Base-by-base conservation (phyloP, 1,140 invertebrate genomes). In the Drosophila virilis region DNA sequence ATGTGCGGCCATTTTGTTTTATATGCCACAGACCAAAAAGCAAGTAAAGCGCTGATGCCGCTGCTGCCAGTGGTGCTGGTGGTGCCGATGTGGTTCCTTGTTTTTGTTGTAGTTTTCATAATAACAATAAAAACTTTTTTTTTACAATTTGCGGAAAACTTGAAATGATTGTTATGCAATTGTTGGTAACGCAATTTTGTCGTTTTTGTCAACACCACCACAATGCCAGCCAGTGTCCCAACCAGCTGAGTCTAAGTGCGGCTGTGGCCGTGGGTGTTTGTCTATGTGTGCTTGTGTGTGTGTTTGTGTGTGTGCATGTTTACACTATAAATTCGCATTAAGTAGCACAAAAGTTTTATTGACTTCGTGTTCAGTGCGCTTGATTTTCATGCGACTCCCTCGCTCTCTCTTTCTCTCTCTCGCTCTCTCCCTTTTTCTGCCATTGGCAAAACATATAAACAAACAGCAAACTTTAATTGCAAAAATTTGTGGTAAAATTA, bases 151-250 rank as follows among this genome's bases (percentile, higher is more conserved):
- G 79, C 88, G 86, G 88, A 88, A 90, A 90, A 90, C 88, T 90
- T 90, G 89, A 90, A 90, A 90, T 90, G 88, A 90, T 90, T 90
- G 86, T 90, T 90, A 90, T 90, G 88, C 88, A 91, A 90, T 90
- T 90, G 88, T 90, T 90, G 86, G 88, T 86, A 90, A 90, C 88
- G 85, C 82, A 83, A 90, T 90, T 90, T 90, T 80, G 79, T 90
- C 88, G 70, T 88, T 82, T 81, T 88, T 89, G 66, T 77, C 79
- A 82, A 51, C 67, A 72, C 67, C 61, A n/a, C 62, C 42, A 51
- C 32, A 43, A 40, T n/a, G 58, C 38, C 38, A 78, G 67, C 55
- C 61, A 68, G 68, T 67, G 72, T 60, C 76, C 75, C 62, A 64
- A 55, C 52, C 10, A 32, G 46, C 32, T 28, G 13, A 45, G 52